Conservation (phyloP, 2,113 vertebrate species). For the Nycticryphes semicollaris region DNA sequence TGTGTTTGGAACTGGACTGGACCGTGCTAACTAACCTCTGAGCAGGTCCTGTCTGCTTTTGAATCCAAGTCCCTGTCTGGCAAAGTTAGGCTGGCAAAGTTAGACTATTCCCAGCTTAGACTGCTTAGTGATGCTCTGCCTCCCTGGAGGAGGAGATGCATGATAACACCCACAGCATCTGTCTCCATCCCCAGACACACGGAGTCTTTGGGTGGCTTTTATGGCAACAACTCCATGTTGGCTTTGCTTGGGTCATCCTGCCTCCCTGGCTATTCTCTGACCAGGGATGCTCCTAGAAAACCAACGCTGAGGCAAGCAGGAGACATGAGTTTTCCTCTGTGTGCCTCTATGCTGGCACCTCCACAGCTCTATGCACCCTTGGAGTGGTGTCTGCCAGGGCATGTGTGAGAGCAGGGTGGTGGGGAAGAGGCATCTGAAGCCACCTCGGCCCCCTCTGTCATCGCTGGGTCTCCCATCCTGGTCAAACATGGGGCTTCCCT, state of each 20-base stretch:
- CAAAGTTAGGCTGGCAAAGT: background rate
- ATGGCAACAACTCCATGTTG: background rate
- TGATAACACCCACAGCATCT: background rate
- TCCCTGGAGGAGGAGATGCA: background rate
- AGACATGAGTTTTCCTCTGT: background rate
- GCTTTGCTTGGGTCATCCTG: background rate
- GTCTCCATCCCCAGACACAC: background rate
- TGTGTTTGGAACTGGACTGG: background rate
- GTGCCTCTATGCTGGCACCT: background rate
- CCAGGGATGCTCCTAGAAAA: background rate
- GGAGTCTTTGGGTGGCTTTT: background rate
- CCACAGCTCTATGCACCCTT: accelerated
- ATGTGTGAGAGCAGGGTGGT: accelerated
- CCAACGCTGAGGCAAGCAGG: accelerated
- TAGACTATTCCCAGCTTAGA: background rate
- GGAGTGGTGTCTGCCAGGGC: accelerated
- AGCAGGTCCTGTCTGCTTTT: background rate
- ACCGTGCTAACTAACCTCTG: background rate
- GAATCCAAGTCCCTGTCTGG: background rate
- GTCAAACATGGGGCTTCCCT: background rate
- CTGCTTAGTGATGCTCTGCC: background rate
- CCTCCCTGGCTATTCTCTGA: background rate
- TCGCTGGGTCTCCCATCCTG: accelerated
- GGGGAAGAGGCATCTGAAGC: background rate
- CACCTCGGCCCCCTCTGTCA: background rate